Evolutionary conservation across 1,140 invertebrate species (phyloP).

Genomic region (Drosophila parvula): DNA sequence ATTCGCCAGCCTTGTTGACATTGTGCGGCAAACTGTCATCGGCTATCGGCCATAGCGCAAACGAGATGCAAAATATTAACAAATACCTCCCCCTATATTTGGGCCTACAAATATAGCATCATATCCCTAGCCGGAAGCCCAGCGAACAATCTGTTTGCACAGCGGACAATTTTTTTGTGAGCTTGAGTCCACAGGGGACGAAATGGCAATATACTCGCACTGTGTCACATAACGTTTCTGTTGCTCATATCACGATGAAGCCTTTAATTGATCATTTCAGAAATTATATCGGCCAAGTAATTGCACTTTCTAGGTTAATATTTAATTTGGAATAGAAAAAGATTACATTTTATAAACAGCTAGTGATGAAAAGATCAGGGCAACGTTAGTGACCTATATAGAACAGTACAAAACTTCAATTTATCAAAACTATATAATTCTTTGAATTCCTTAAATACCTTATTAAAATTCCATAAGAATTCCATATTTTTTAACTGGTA

Average conservation of each 20-base stretch:
- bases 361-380: too few relatives aligned
- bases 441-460: too few relatives aligned
- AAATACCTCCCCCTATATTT: slow-evolving; percentile 52
- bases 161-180: slow-evolving; percentile 12
- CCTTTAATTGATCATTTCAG: background rate
- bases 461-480: too few relatives aligned
- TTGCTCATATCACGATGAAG: background rate
- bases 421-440: too few relatives aligned
- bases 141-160: slow-evolving; percentile 19
- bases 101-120: slow-evolving; percentile 23
- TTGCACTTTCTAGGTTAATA: background rate
- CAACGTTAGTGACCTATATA: too few relatives aligned
- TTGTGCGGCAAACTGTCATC: slow-evolving; percentile 59
- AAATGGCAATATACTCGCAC: slow-evolving; percentile 3
- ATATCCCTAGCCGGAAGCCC: slow-evolving; percentile 1
- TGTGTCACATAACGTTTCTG: background rate
- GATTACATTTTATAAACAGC: too few relatives aligned
- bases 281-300: background rate
- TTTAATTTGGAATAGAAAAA: background rate
- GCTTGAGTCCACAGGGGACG: slow-evolving; percentile 1
- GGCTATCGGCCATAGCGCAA: slow-evolving; percentile 35
- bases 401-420: too few relatives aligned
- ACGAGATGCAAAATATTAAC: slow-evolving; percentile 72
- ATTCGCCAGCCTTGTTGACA: slow-evolving; percentile 64
- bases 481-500: too few relatives aligned